Base-by-base conservation (phyloP, 2,888 invertebrate species). In the Podotricha telesiphe region DNA sequence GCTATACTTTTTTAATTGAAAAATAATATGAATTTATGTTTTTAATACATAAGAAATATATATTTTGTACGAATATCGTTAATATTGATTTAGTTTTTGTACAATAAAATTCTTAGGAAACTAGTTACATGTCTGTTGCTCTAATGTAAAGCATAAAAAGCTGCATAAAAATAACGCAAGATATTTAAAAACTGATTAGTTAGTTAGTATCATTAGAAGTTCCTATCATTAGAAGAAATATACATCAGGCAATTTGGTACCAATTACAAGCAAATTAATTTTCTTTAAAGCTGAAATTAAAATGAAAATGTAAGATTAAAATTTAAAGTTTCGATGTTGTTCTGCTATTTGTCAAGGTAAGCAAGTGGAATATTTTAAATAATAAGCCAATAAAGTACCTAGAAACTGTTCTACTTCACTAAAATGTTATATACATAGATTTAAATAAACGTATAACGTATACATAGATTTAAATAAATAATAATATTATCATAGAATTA, bases 291-390 rank as follows among this genome's bases (percentile, higher is more conserved):
- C n/a, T 59, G 11, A 22, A 17, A 37, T 55, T 8, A 55, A 55
- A 37, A 42, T 45, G 59, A 45, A 59, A 45, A 59, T 22, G 42
- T 59, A 15, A 15, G 8, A 40, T 58, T 50, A 50, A 50, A 50
- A 22, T 50, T 50, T 50, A 50, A 64, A 19, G 19, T 53, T 59
- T 65, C 22, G 28, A 51, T 47, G 51, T 53, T 51, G 42, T 40
- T 48, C 55, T 63, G 37, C 51, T 65, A 65, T 61, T 69, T 65
- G 59, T 51, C 69, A 69, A 69, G 69, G 69, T 37, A 61, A 65
- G 19, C 65, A 28, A 47, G 68, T 50, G 34, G 59, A 58, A 68
- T 68, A 68, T 68, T 68, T 68, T 68, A 68, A 68, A 68, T 65
- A 59, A 68, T 64, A 65, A 50, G 34, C n/a, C 47, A 58, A 56